Evolutionary conservation across 1,140 invertebrate genomes (phyloP), one percentile per base, ranked within the genome.

Genomic region (Drosophila ironensis): DNA sequence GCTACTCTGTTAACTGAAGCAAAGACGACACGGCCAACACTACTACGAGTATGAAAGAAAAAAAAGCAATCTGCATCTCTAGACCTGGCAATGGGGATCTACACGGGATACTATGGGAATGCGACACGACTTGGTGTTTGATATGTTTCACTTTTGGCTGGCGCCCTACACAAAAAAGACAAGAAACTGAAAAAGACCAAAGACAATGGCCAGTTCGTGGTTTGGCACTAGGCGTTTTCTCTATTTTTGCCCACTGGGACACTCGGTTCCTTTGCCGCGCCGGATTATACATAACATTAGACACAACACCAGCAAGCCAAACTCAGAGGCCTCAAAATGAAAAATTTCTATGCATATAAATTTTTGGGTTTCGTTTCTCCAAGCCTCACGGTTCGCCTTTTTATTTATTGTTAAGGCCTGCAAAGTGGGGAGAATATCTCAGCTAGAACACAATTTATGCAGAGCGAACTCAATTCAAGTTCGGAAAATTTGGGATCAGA

Each of bases 261-360:
- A 37, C 46, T 40, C 40, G 60, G 24, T 19, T 54, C 40, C 12
- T 24, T n/a, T 42, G 7, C 51, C 51, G 7, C 11, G 14, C 33
- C 14, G 52, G 52, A 37, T 59, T 69, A 77, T 81, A 77, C 78
- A 77, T 81, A 72, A 76, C 73, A 84, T 81, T 84, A 81, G 81
- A 57, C 42, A 61, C 41, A 80, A 60, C 66, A 74, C 57, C 54
- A 72, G 3, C 11, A 9, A 38, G 14, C n/a, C 30, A 19, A 56
- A 24, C 25, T 52, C 69, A 67, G 70, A 84, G 73, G 73, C 70
- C 59, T 84, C 70, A 84, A 84, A 86, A 86, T 86, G 74, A 70
- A 86, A 86, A 84, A 84, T 84, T 84, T 78, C 78, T 69, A 84
- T 84, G 78, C 78, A 84, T 84, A 84, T 73, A 84, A 73, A 78